Evolutionary conservation across 2,888 invertebrate genomes (phyloP), one percentile per base, ranked within the genome.

Genomic region (Antheraea assamensis): DNA sequence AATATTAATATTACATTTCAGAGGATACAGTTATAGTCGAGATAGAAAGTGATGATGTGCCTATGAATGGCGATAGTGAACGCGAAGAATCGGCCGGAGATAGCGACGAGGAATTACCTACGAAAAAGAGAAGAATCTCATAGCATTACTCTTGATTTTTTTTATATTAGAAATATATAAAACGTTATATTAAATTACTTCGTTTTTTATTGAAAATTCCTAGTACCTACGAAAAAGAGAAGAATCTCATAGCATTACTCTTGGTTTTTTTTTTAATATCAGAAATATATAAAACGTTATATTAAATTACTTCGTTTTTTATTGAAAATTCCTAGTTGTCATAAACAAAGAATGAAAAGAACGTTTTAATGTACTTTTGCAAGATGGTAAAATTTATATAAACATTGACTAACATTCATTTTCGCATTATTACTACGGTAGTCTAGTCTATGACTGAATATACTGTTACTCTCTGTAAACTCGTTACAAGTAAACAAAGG

Each of bases 1-100:
- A 64, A 64, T 64, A 30, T 17, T 15, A 64, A 30, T 64, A 17
- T 64, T 10, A 58, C 3, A 30, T 30, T 64, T 30, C 61, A 64
- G 61, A 64, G 4, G 30, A n/a, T 82, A 83, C 24, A 84, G 85
- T 81, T 24, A 31, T 17, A 21, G 15, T 47, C 49, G 31, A 52
- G 5, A 30, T 15, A 30, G 0, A 27, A 17, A 30, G 13, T 30
- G 61, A 30, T 30, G 61, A 30, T 30, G 61, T 30, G 4, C 15
- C 61, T 4, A 17, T 30, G 61, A 64, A 64, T 30, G 61, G 21
- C 17, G 71, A 21, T 52, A 30, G 27, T 24, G 27, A 71, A n/a
- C n/a, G 2, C 24, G 70, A 70, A 21, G 70, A 52, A 10, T 30
- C 24, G 2, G 49, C 3, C 2, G 31, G 19, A 30, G 30, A 71